A percentile compares a stretch with the other conserved stretches of the same genome.
phyloP scores from a whole-genome alignment of 2,797 vertebrate species.

The Heliangelus exortis region DNA sequence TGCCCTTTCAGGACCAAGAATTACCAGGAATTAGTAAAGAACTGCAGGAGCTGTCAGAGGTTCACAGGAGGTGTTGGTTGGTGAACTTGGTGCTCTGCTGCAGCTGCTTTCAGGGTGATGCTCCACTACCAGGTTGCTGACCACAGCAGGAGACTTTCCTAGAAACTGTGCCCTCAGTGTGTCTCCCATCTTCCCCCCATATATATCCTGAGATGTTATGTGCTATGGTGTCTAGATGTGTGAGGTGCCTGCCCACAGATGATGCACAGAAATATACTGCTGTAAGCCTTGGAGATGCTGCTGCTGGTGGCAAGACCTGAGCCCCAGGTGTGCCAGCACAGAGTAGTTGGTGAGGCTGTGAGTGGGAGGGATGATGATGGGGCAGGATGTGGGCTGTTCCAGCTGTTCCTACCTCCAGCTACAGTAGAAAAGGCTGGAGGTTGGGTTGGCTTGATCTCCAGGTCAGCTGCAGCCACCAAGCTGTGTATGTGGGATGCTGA shows the following conservation, averaged over 20 bases:
- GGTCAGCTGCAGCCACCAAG: not conserved
- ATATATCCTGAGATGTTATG: not conserved
- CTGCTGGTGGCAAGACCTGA: not conserved
- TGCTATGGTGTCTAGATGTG: not conserved
- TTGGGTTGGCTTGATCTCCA: fast-evolving
- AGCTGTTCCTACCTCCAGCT: not conserved
- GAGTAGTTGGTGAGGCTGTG: not conserved
- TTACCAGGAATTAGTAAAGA: not conserved
- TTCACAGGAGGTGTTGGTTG: fast-evolving
- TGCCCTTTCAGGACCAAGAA: not conserved
- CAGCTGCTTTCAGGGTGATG: fast-evolving
- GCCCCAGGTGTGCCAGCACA: not conserved
- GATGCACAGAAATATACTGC: not conserved
- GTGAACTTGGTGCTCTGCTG: not conserved
- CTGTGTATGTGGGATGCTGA: not conserved
- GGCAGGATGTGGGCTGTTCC: not conserved
- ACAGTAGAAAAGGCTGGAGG: fast-evolving
- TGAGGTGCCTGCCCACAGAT: not conserved
- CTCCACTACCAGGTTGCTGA: not conserved
- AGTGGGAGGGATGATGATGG: not conserved
- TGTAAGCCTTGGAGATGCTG: not conserved
- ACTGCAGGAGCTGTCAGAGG: not conserved
- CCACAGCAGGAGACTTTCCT: not conserved
- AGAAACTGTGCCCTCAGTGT: not conserved
- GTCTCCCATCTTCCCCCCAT: fast-evolving